Evolutionary conservation across 2,888 invertebrate genomes (phyloP), one percentile per base, ranked within the genome.

Genomic region (Drymonia ruficornis): DNA sequence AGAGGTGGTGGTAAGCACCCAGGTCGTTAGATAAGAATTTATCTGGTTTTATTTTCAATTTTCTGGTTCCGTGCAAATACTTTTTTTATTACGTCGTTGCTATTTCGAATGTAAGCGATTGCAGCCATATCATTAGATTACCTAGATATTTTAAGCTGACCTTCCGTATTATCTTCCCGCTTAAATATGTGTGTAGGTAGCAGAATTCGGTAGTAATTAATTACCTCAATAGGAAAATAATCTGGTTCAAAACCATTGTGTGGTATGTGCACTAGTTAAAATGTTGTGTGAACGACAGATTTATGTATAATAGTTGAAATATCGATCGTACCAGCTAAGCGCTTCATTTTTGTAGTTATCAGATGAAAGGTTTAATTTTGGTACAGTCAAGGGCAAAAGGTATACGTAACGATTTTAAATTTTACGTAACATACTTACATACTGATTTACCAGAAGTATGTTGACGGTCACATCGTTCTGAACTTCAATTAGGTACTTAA

Each of bases 91-190:
- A 53, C 49, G 52, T 52, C 53, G 61, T 70, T 72, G 69, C 78
- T 73, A 76, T 60, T 56, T 80, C 76, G 80, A 81, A 78, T 80
- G 78, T 83, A 78, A 72, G 75, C 74, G 72, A 80, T 81, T 81
- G 73, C 80, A 81, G 74, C 78, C 85, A 83, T 85, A 84, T 85
- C 86, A 83, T 79, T 85, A 85, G 83, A 74, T 68, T 64, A 72
- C 67, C 65, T 80, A 78, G 74, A 75, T 70, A 65, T 72, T 60
- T 78, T 74, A 78, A 78, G 77, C 75, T 72, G 62, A 71, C 68
- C 73, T 78, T 76, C 72, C 68, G 59, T 53, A 34, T 58, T 58
- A 71, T 72, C 72, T 74, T 76, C 72, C 74, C 58, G 67, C 61
- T 65, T 65, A 52, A 63, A 54, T 13, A 16, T 16, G 23, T 55